A percentile compares a stretch with the other conserved stretches of the same genome.
Conservation (phyloP, 2,888 invertebrate genomes). For the Troides aeacus region DNA sequence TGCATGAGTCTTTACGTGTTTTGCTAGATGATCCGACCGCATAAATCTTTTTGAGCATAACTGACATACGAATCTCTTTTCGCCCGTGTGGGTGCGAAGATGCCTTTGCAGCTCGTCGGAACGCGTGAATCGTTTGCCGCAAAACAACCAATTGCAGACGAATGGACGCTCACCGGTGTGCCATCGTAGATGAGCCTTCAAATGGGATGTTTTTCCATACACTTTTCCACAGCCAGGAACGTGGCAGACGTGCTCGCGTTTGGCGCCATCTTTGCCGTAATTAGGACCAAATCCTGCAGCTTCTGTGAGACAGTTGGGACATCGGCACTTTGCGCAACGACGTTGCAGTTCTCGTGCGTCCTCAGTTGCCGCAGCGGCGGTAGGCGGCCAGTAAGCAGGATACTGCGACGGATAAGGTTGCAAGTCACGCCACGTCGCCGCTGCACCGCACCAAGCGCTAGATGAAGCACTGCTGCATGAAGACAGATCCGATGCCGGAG, state of each 20-base stretch:
- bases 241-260: conserved; percentile 92
- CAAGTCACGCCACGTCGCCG: conserved; percentile 64
- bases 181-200: conserved; percentile 95
- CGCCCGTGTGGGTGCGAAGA: conserved; percentile 92
- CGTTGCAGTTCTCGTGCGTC: conserved; percentile 81
- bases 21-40: conserved; percentile 95
- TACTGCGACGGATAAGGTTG: conserved; percentile 67
- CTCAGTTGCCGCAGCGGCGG: conserved; percentile 61
- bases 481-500: conserved; percentile 68
- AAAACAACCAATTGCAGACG: conserved; percentile 92
- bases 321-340: conserved; percentile 87
- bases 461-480: conserved; percentile 73
- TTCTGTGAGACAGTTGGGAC: conserved; percentile 90
- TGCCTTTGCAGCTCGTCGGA: conserved; percentile 96
- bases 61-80: conserved; percentile 92
- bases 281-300: conserved; percentile 87
- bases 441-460: conserved; percentile 60
- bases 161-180: conserved; percentile 96
- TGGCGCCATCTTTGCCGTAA: conserved; percentile 86
- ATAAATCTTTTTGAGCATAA: conserved; percentile 95
- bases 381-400: conserved; percentile 73
- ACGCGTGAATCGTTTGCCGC: conserved; percentile 94
- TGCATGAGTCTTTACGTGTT: conserved; percentile 94
- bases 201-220: conserved; percentile 96
- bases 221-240: conserved; percentile 92